Percentiles rank a stretch among this genome's conserved stretches.
These are phyloP conservation scores for Drosophila picticornis DNA, from an alignment of 2,888 invertebrate genomes.

Conservation along the genomic window DNA sequence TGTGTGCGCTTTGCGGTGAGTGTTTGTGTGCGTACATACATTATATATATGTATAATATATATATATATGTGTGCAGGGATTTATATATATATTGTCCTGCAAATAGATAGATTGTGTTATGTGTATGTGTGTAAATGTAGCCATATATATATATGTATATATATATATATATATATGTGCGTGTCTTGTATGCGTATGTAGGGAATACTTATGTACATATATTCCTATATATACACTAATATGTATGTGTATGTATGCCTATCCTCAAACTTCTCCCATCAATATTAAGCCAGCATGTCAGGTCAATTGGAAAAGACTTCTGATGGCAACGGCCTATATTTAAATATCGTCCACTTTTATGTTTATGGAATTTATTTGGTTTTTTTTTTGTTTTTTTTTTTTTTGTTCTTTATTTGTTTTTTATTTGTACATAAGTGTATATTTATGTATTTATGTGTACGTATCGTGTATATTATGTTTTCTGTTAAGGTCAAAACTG, in stretches of 20 bases:
- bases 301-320: conserved; percentile 1
- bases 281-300: conserved; percentile 28
- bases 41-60: not conserved
- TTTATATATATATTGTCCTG: conserved; percentile 6
- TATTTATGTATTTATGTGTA: conserved; percentile 35
- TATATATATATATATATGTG: conserved; percentile 5
- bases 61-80: not conserved
- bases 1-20: not conserved
- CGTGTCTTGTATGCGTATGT: not conserved
- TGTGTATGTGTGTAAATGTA: conserved; percentile 12
- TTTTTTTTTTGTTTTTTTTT: not conserved
- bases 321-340: not conserved
- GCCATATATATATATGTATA: conserved; percentile 24
- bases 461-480: conserved; percentile 11
- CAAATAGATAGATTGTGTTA: conserved; percentile 1
- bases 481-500: conserved; percentile 28
- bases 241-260: conserved; percentile 5
- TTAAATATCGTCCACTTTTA: conserved; percentile 56
- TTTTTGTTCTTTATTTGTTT: not conserved
- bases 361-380: conserved; percentile 19
- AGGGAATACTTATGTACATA: conserved; percentile 1
- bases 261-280: not conserved
- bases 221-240: conserved; percentile 8
- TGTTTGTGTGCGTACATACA: conserved; percentile 19
- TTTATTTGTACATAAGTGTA: conserved; percentile 48